Percentiles rank a stretch among this genome's conserved stretches.
phyloP scores from a whole-genome alignment of 2,888 invertebrate species.

The Apodemia mormo region DNA sequence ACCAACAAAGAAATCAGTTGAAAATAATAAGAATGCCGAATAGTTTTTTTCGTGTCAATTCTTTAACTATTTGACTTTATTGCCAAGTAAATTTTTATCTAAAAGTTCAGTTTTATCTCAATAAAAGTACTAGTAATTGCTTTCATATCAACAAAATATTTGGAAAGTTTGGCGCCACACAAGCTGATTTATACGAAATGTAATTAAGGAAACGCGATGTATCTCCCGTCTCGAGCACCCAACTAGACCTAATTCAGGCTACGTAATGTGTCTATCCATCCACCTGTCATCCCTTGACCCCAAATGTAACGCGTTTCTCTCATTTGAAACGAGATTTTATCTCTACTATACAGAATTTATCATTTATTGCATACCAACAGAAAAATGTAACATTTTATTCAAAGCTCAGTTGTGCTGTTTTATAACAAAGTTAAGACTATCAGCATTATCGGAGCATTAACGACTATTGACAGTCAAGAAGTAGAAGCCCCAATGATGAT shows the following conservation, averaged over 20 bases:
- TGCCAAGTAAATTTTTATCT: no score
- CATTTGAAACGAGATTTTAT: background rate
- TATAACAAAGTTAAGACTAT: no score
- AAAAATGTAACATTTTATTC: no score
- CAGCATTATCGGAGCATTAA: background rate
- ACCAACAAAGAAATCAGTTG: no score
- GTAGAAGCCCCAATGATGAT: background rate
- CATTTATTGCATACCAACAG: background rate
- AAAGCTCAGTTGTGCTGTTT: no score
- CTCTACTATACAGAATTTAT: background rate
- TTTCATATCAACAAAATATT: background rate
- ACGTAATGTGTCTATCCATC: slow-evolving; percentile 8
- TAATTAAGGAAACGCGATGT: slow-evolving; percentile 12
- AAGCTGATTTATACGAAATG: background rate
- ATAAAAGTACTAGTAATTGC: background rate
- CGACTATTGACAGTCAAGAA: background rate
- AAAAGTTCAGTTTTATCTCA: background rate
- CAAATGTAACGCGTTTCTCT: slow-evolving; percentile 3
- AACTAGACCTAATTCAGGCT: slow-evolving; percentile 11
- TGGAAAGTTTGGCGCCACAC: background rate
- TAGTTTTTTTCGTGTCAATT: no score
- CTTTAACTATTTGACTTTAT: no score
- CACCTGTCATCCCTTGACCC: slow-evolving; percentile 14
- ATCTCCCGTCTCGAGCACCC: slow-evolving; percentile 2
- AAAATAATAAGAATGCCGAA: no score